Evolutionary conservation across 2,113 vertebrate species (phyloP).

Genomic region (Piprites chloris): DNA sequence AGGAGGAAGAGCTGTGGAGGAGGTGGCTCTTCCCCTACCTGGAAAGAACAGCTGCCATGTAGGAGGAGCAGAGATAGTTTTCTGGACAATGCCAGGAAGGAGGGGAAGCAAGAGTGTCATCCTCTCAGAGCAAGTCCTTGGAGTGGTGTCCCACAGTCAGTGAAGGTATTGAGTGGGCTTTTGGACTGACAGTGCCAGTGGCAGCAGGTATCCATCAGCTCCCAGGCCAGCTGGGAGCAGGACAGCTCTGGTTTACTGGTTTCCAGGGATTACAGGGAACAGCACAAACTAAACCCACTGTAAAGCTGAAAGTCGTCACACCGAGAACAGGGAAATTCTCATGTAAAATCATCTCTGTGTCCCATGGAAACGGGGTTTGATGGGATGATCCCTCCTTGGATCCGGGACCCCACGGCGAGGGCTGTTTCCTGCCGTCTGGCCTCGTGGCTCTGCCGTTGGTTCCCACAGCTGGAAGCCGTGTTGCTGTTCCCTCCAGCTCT

Average conservation of each 20-base stretch:
- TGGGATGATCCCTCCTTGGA: neutral
- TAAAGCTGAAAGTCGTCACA: neutral
- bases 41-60: neutral
- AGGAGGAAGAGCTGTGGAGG: neutral
- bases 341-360: neutral
- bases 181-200: neutral
- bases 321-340: neutral
- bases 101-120: neutral
- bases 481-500: neutral
- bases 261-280: neutral
- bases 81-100: neutral
- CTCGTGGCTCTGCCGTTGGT: neutral
- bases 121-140: neutral
- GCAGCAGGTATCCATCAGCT: neutral
- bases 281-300: neutral
- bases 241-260: neutral
- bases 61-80: neutral
- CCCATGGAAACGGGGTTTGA: accelerated
- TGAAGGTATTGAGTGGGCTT: neutral
- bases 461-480: neutral
- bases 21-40: neutral
- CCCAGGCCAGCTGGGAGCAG: neutral
- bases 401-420: neutral
- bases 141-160: neutral
- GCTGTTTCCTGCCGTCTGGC: neutral